Base-by-base conservation (phyloP, 1,140 invertebrate genomes). In the Caenorhabditis tropicalis region DNA sequence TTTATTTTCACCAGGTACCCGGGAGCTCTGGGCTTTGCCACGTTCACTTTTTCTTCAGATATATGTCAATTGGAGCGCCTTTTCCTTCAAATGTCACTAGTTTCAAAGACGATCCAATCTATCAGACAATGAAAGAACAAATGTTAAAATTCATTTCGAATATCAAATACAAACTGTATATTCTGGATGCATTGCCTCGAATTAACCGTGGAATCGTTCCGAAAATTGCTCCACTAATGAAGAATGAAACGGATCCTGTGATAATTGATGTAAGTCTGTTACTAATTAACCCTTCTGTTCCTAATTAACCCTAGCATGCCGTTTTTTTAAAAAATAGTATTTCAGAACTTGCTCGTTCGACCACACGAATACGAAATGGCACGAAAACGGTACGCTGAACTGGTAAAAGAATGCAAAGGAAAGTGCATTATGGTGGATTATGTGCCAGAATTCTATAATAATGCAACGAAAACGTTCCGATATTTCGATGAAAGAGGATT, bases 141-240 rank as follows among this genome's bases (percentile, higher is more conserved):
- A 24, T 74, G 36, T 6, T 43, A 1, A 74, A 46, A 46, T 74
- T 43, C 21, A 24, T 74, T 0, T 27, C 36, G 7, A 43, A 21
- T n/a, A 74, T 74, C 36, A 74, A 74, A 74, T 43, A 74, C n/a
- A 74, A 74, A 46, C 12, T 74, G 12, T 74, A 74, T n/a, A 74
- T 74, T 74, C 21, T 74, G 36, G 36, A 74, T 43, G 65, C 65
- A 10, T 19, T 74, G 2, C 65, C 65, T 24, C 19, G 36, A 5
- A 21, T 43, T 39, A 21, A 74, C n/a, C 12, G 21, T 7, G 15
- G 16, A 16, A 19, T n/a, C 2, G 15, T 74, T 24, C 5, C 12
- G 9, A 21, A 31, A 43, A 74, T 74, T 12, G 65, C 10, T 6
- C 65, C 65, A 15, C 9, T 74, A 36, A n/a, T 74, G 6, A 43